Percentiles rank a stretch among this genome's conserved stretches.
These are phyloP conservation scores for Himalopsyche japonica DNA, from an alignment of 2,888 invertebrate species.

Conservation along the genomic window DNA sequence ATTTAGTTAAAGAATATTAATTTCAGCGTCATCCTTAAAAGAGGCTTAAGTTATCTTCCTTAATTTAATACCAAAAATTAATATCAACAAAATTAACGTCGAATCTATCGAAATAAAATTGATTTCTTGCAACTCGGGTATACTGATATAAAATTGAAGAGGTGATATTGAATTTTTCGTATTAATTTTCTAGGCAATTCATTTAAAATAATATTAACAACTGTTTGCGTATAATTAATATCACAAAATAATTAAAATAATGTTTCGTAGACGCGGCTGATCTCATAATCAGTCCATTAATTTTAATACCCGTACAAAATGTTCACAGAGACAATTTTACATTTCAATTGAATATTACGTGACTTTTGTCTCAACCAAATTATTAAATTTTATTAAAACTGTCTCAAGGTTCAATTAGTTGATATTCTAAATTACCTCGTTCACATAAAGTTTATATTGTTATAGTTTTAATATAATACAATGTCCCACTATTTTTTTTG, in stretches of 20 bases:
- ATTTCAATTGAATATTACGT: not conserved
- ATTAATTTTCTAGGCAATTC: not conserved
- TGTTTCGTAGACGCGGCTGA: not conserved
- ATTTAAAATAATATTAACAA: not conserved
- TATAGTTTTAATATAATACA: too few species aligned
- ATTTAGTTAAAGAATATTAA: too few species aligned
- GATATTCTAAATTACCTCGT: not conserved
- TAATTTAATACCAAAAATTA: too few species aligned
- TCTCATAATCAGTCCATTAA: not conserved
- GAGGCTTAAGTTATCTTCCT: not conserved
- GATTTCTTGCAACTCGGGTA: too few species aligned
- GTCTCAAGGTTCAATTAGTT: not conserved
- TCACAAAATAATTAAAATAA: not conserved
- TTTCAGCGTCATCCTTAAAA: too few species aligned
- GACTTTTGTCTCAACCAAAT: not conserved
- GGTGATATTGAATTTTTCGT: not conserved
- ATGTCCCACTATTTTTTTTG: too few species aligned
- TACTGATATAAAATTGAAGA: too few species aligned
- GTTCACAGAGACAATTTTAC: not conserved
- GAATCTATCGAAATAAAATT: not conserved
- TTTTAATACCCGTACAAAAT: not conserved
- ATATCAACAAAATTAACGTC: not conserved
- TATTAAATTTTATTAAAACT: not conserved
- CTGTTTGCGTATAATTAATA: not conserved
- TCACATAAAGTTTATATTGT: too few species aligned